A percentile compares a stretch with the other conserved stretches of the same genome.
Conservation (phyloP, 2,113 vertebrate genomes). For the Menura novaehollandiae region DNA sequence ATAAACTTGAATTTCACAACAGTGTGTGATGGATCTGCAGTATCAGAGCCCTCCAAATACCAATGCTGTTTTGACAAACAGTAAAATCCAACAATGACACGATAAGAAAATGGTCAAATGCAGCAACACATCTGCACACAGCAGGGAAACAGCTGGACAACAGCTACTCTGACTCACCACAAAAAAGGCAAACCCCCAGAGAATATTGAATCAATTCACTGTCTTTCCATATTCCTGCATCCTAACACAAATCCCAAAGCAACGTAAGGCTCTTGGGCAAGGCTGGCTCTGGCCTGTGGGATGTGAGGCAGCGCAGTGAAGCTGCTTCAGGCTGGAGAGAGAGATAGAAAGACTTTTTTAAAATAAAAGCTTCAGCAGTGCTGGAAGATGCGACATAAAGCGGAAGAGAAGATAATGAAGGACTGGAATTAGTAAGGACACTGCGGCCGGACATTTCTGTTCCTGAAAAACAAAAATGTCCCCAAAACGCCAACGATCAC, state of each 20-base stretch:
- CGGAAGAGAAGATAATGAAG: neutral
- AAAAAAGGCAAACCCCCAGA: neutral
- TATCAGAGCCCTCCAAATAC: neutral
- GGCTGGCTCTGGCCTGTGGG: neutral
- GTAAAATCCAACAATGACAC: neutral
- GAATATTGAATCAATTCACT: neutral
- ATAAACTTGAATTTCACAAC: neutral
- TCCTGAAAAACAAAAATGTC: neutral
- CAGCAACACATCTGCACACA: neutral
- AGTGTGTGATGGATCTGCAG: neutral
- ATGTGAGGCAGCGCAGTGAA: neutral
- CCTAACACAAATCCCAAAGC: neutral
- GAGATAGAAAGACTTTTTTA: neutral
- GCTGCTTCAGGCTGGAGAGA: neutral
- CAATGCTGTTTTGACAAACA: neutral
- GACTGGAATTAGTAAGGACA: conserved; percentile 3
- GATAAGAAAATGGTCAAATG: neutral
- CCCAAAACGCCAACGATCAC: neutral
- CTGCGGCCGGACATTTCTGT: neutral
- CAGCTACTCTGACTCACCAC: neutral
- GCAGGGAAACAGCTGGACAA: neutral
- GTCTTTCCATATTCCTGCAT: neutral
- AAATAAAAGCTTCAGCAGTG: neutral
- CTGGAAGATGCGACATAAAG: neutral
- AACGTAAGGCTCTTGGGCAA: neutral